phyloP scores from a whole-genome alignment of 23 tunicate genomes.

The Styela clava region DNA sequence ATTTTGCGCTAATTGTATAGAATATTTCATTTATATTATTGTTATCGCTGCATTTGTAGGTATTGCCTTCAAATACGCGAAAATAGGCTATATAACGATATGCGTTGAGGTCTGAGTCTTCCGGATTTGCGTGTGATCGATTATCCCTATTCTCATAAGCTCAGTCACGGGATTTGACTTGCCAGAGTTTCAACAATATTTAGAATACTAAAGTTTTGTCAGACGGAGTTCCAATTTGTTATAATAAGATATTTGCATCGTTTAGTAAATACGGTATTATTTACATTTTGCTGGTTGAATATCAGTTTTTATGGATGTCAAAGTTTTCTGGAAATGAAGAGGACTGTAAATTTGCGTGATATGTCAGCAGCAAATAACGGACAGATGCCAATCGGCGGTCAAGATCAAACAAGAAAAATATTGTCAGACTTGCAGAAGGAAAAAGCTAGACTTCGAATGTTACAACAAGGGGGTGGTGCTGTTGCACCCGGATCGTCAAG shows the following conservation, averaged over 20 bases:
- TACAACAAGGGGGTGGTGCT: constrained; percentile 33
- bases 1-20: too few species aligned
- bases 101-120: not conserved
- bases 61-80: too few species aligned
- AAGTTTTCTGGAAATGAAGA: constrained; percentile 28
- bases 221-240: too few species aligned
- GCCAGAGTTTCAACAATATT: too few species aligned
- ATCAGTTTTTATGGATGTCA: not conserved
- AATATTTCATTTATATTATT: too few species aligned
- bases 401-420: constrained; percentile 55
- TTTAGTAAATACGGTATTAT: too few species aligned
- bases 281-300: too few species aligned
- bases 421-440: constrained; percentile 74
- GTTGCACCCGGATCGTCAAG: not conserved
- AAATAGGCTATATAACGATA: too few species aligned
- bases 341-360: constrained; percentile 77
- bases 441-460: constrained; percentile 62
- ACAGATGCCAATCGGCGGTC: not conserved
- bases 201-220: too few species aligned
- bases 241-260: too few species aligned
- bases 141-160: not conserved
- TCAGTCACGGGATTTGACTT: not conserved
- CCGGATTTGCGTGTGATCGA: not conserved
- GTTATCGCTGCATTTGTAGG: too few species aligned
- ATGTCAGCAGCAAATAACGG: constrained; percentile 62